Base-by-base conservation (phyloP, 2,888 invertebrate species). In the Suillia variegata region DNA sequence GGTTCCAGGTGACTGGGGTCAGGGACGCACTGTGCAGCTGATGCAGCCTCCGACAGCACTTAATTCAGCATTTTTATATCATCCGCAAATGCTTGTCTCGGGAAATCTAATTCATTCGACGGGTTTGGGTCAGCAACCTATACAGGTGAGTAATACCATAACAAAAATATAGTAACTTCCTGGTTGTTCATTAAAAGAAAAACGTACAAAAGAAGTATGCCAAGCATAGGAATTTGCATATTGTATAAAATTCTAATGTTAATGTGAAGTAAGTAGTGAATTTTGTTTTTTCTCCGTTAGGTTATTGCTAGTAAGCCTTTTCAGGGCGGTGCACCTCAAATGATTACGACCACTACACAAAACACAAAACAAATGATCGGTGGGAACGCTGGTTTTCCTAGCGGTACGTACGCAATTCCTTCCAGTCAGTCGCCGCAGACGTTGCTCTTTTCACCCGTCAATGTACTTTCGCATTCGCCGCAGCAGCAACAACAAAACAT, bases 41-140 rank as follows among this genome's bases (percentile, higher is more conserved):
- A 92, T 94, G 70, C 93, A 92, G 71, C 89, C 89, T 61, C 73
- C 77, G 1, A 62, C 75, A 10, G 79, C 91, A 52, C 84, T 91
- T 79, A 91, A 87, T 80, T 87, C 85, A 49, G 87, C 90, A 2
- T 93, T 93, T 74, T 81, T 94, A 53, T 76, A 94, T 63, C 93
- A 92, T 80, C 87, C 91, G 0, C 93, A 91, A 74, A 92, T 94
- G 62, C 80, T 95, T 22, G 92, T 94, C 88, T 92, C 93, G 0
- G 88, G 93, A 1, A 90, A 90, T 78, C 85, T 93, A 6, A 86
- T 94, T 77, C 92, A 78, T 53, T 71, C 77, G 0, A 69, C 76
- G 1, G 75, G 79, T 0, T 58, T 82, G 6, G 80, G 81, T 0
- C 81, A 80, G 61, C 82, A 81, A 63, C 81, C 81, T 12, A 82